phyloP scores from a whole-genome alignment of 2,888 invertebrate genomes.

The Pachydiplax longipennis region DNA sequence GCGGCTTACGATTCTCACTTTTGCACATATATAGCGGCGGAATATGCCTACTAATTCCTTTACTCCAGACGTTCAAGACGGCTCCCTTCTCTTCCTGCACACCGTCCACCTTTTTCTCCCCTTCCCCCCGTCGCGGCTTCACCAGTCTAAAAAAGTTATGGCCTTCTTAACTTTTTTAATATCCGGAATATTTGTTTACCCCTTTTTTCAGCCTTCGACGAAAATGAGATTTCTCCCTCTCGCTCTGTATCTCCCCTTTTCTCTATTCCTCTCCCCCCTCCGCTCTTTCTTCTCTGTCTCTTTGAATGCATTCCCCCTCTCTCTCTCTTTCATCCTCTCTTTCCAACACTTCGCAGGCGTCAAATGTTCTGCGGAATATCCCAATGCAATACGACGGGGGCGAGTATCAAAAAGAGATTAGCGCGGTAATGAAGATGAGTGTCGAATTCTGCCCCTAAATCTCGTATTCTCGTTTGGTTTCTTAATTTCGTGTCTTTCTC shows the following conservation, averaged over 20 bases:
- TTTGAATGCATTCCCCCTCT: background rate
- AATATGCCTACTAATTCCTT: background rate
- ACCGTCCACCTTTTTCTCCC: background rate
- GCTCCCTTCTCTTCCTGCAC: background rate
- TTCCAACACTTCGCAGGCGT: too few relatives aligned
- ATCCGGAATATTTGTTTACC: slow-evolving; percentile 43
- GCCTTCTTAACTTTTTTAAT: slow-evolving; percentile 42
- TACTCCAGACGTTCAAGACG: background rate
- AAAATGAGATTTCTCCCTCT: slow-evolving; percentile 27
- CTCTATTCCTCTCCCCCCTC: background rate
- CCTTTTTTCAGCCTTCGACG: slow-evolving; percentile 25
- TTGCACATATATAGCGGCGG: background rate
- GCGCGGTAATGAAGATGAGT: too few relatives aligned
- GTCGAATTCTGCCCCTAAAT: too few relatives aligned
- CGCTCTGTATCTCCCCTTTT: background rate
- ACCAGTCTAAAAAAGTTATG: slow-evolving; percentile 5
- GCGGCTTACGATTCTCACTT: background rate
- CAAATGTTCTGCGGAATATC: too few relatives aligned
- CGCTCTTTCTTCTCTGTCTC: background rate
- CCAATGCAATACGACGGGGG: too few relatives aligned
- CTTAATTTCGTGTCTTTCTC: too few relatives aligned
- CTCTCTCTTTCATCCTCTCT: too few relatives aligned
- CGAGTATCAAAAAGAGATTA: too few relatives aligned
- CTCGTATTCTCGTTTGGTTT: too few relatives aligned
- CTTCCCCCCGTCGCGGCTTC: background rate